phyloP scores from a whole-genome alignment of 2,113 vertebrate species.

The Piprites chloris region DNA sequence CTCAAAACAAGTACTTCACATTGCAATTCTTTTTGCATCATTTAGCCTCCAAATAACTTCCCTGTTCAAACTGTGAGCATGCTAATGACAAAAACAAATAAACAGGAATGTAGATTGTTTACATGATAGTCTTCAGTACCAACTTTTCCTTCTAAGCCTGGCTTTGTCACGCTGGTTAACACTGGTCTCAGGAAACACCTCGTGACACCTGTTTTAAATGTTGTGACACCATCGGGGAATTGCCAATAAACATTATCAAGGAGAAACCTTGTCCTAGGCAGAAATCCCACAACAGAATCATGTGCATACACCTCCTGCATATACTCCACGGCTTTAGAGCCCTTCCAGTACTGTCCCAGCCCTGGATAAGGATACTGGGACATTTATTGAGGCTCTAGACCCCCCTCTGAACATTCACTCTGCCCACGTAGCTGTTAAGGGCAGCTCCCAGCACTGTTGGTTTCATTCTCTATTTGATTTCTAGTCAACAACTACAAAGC shows the following conservation, averaged over 20 bases:
- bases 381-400: not conserved
- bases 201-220: not conserved
- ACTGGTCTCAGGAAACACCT: not conserved
- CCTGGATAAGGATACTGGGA: not conserved
- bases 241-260: not conserved
- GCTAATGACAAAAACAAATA: not conserved
- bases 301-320: not conserved
- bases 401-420: not conserved
- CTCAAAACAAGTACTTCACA: not conserved
- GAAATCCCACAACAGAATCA: not conserved
- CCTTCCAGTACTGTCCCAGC: not conserved
- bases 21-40: not conserved
- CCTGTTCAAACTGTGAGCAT: not conserved
- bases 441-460: not conserved
- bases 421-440: not conserved
- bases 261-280: not conserved
- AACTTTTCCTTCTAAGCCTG: not conserved
- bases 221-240: not conserved
- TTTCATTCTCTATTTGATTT: not conserved
- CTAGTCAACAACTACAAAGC: not conserved
- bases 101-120: not conserved
- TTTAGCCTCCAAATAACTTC: not conserved
- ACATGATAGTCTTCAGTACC: not conserved
- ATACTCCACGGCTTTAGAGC: rapidly evolving
- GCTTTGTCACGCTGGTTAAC: not conserved